Percentiles rank a stretch among this genome's conserved stretches.
Evolutionary conservation across 2,888 invertebrate genomes (phyloP).

Genomic region (Rapana venosa): DNA sequence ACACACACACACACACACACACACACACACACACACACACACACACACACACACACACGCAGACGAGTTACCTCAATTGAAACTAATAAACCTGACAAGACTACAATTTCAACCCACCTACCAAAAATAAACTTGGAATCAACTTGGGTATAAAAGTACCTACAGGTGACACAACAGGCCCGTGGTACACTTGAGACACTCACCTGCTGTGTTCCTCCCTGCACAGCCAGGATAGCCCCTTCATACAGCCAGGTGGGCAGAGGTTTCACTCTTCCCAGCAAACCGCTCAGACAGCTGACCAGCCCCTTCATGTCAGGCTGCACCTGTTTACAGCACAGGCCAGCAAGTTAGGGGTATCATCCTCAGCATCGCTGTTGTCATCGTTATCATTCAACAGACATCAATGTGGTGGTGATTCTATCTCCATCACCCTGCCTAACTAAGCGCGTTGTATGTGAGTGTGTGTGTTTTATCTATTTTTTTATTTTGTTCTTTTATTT

Average conservation of each 20-base stretch:
- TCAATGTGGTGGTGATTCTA: no score
- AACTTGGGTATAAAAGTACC: neutral
- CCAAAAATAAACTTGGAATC: neutral
- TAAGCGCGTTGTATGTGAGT: neutral
- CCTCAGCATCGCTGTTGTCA: neutral
- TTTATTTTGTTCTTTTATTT: no score
- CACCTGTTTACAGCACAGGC: neutral
- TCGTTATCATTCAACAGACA: neutral
- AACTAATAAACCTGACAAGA: no score
- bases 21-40: conserved; percentile 29
- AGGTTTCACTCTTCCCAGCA: conserved; percentile 42
- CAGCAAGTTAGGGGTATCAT: no score
- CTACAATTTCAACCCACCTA: neutral
- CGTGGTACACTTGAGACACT: neutral
- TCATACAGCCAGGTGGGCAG: conserved; percentile 45
- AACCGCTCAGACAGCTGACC: conserved; percentile 35
- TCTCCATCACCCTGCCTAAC: no score
- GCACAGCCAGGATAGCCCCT: conserved; percentile 44
- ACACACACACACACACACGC: neutral
- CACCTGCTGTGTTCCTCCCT: conserved; percentile 46
- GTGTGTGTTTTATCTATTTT: no score
- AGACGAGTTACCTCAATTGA: no score
- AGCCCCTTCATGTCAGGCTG: neutral
- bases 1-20: conserved; percentile 31
- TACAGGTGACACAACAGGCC: neutral